These are phyloP conservation scores for Dendrolimus pini DNA, from an alignment of 2,888 invertebrate genomes.

Conservation along the genomic window DNA sequence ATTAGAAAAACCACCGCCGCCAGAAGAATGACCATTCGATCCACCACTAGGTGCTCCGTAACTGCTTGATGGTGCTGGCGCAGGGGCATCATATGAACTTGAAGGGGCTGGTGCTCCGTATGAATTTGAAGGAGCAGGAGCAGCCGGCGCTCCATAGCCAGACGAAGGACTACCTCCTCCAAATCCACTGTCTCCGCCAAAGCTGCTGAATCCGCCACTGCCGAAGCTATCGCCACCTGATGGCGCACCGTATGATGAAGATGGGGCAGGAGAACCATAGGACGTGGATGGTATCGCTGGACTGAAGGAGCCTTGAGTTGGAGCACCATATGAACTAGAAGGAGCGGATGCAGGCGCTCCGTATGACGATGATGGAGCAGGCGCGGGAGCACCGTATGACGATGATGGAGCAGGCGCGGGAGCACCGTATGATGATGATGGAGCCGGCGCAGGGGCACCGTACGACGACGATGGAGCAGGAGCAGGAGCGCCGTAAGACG, in stretches of 20 bases:
- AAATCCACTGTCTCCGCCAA: constrained; percentile 30
- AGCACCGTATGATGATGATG: neutral
- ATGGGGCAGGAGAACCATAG: constrained; percentile 36
- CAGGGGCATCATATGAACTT: constrained; percentile 39
- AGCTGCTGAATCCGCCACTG: constrained; percentile 31
- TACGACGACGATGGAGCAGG: constrained; percentile 36
- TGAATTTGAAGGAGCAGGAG: constrained; percentile 40
- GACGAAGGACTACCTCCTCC: constrained; percentile 39
- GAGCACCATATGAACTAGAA: constrained; percentile 41
- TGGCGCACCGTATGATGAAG: constrained; percentile 45
- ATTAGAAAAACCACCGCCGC: constrained; percentile 32
- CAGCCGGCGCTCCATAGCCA: constrained; percentile 59
- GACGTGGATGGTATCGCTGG: constrained; percentile 40
- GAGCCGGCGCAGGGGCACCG: constrained; percentile 38
- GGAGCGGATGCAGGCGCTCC: constrained; percentile 27
- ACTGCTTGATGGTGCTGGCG: constrained; percentile 45
- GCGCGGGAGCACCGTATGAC: constrained; percentile 27
- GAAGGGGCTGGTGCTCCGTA: constrained; percentile 66
- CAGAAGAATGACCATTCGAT: constrained; percentile 13
- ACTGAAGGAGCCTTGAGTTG: constrained; percentile 37
- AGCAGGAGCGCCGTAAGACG: constrained; percentile 25
- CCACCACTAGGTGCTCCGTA: constrained; percentile 49
- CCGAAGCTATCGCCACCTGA: constrained; percentile 29
- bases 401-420: constrained; percentile 29
- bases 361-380: constrained; percentile 27